Evolutionary conservation across 1,140 invertebrate genomes (phyloP).

Genomic region (Brachystomella parvula): DNA sequence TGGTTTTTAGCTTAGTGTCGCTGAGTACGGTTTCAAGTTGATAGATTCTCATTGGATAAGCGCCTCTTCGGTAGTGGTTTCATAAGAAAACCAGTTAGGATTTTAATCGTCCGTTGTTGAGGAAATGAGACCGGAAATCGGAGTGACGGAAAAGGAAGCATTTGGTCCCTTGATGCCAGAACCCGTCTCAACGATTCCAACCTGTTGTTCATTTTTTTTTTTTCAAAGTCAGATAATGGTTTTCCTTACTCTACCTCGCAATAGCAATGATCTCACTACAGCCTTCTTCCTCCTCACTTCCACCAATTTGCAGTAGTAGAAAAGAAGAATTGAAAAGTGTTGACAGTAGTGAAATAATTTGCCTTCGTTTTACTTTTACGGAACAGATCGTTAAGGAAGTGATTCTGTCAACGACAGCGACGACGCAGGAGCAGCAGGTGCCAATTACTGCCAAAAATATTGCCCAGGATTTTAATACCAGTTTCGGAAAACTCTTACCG

Average conservation of each 20-base stretch:
- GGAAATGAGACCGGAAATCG: conserved; percentile 1
- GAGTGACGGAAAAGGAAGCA: background rate
- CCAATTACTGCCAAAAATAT: background rate
- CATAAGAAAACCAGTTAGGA: no score
- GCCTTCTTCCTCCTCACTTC: background rate
- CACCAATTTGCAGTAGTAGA: background rate
- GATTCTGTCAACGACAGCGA: conserved; percentile 27
- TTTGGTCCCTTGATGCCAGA: background rate
- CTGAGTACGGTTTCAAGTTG: no score
- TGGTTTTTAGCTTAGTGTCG: no score
- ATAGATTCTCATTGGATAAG: no score
- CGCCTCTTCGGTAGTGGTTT: no score
- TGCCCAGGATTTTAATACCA: conserved; percentile 10
- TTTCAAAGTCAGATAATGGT: no score
- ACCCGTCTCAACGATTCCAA: background rate
- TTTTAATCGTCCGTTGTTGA: no score
- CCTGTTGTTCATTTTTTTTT: background rate
- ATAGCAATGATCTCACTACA: background rate
- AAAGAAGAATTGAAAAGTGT: conserved; percentile 1
- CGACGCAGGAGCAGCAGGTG: conserved; percentile 1
- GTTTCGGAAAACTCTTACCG: background rate
- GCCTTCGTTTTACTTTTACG: conserved; percentile 8
- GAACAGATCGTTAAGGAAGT: conserved; percentile 38
- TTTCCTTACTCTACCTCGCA: no score
- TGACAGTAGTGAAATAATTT: background rate